Percentiles rank a stretch among this genome's conserved stretches.
These are phyloP conservation scores for Pipra filicauda DNA, from an alignment of 2,113 vertebrate genomes.

Conservation along the genomic window DNA sequence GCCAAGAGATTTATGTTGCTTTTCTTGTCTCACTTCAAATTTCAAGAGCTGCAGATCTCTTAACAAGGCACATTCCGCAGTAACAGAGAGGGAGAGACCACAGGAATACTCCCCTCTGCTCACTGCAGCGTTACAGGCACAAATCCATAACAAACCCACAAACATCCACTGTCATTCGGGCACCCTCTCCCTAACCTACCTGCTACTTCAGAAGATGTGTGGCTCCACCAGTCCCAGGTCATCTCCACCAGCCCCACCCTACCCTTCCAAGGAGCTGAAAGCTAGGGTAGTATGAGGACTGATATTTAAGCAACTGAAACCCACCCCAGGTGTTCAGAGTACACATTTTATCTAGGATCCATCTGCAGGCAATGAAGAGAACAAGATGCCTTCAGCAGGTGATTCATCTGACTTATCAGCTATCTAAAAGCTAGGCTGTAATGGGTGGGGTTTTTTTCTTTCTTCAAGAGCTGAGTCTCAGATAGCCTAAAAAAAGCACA, in stretches of 20 bases:
- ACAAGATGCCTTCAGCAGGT: background rate
- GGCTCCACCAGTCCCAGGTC: background rate
- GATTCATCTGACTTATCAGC: background rate
- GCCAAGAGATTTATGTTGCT: background rate
- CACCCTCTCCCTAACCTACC: background rate
- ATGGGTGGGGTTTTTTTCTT: background rate
- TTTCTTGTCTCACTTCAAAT: background rate
- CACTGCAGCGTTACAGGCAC: background rate
- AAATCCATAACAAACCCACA: background rate
- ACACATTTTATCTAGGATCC: background rate
- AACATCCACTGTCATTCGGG: background rate
- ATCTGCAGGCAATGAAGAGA: background rate
- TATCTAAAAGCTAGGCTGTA: background rate
- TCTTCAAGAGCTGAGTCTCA: background rate
- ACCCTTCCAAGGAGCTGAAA: background rate
- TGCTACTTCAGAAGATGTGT: background rate
- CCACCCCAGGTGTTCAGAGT: background rate
- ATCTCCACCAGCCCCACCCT: background rate
- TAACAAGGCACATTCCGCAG: background rate
- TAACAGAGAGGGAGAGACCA: background rate
- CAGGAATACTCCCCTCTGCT: background rate
- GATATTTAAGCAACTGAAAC: background rate
- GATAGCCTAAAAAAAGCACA: background rate
- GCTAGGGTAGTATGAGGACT: accelerated
- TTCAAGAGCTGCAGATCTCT: background rate